phyloP scores from a whole-genome alignment of 1,140 invertebrate genomes.

The Goniozus legneri region DNA sequence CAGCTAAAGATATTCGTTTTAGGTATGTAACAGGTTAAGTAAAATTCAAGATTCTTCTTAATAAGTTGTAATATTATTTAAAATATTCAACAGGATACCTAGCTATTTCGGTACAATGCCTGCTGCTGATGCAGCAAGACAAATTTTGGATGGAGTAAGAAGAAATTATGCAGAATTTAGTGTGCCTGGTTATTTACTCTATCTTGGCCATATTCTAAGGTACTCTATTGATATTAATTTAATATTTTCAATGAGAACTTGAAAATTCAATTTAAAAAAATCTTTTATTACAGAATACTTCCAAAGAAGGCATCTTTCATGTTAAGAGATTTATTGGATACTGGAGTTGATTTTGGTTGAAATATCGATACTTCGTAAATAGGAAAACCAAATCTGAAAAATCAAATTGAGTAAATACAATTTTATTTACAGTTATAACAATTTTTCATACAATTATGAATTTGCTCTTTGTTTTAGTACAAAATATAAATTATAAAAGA shows the following conservation, averaged over 20 bases:
- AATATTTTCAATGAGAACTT: background rate
- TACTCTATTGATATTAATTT: conserved; percentile 17
- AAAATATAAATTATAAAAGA: too few relatives aligned
- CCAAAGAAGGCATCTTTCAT: conserved; percentile 61
- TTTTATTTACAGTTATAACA: too few relatives aligned
- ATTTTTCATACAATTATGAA: too few relatives aligned
- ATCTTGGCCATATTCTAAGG: conserved; percentile 58
- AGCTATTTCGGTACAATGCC: conserved; percentile 65
- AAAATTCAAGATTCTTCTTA: background rate
- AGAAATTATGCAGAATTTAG: conserved; percentile 62
- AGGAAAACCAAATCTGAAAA: too few relatives aligned
- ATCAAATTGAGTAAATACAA: too few relatives aligned
- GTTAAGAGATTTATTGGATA: conserved; percentile 61
- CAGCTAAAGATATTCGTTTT: conserved; percentile 56
- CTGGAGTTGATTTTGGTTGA: conserved; percentile 65
- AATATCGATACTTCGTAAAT: too few relatives aligned
- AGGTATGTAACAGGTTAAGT: conserved; percentile 42
- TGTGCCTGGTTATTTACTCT: conserved; percentile 60
- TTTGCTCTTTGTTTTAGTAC: too few relatives aligned
- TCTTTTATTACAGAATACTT: conserved; percentile 51
- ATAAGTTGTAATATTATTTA: conserved; percentile 2
- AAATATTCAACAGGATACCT: conserved; percentile 55
- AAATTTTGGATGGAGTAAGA: conserved; percentile 60
- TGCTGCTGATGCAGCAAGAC: conserved; percentile 54
- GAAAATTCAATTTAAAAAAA: background rate